Percentiles rank a stretch among this genome's conserved stretches.
phyloP scores from a whole-genome alignment of 2,797 vertebrate species.

The Coregonus ussuriensis region DNA sequence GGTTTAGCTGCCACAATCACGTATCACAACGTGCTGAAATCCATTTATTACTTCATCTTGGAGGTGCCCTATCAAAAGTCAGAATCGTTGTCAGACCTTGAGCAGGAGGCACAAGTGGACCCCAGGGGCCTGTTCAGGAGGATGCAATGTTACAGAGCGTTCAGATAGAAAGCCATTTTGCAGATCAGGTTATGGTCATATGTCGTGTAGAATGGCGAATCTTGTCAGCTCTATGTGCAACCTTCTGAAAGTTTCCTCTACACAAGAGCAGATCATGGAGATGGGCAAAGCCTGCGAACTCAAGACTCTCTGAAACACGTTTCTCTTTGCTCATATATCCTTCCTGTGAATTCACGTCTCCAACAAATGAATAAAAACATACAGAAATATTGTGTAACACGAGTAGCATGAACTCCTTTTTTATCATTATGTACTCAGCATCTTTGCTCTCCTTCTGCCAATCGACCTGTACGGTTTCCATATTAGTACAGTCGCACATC shows the following conservation, averaged over 20 bases:
- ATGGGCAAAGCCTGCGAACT: too few relatives aligned
- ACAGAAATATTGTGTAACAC: not conserved
- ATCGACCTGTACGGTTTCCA: too few relatives aligned
- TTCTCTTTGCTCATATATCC: not conserved
- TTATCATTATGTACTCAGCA: too few relatives aligned
- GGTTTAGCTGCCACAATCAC: not conserved
- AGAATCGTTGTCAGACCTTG: not conserved
- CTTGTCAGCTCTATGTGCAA: not conserved
- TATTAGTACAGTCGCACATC: not conserved
- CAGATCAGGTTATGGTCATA: not conserved
- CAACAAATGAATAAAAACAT: not conserved
- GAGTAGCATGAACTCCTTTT: not conserved
- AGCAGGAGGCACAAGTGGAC: not conserved
- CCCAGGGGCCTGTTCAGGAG: not conserved
- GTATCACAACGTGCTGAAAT: too few relatives aligned
- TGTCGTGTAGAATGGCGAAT: not conserved
- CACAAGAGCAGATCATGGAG: too few relatives aligned
- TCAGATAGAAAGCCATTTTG: not conserved
- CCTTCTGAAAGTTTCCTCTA: too few relatives aligned
- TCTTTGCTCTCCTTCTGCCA: too few relatives aligned
- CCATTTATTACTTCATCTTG: not conserved
- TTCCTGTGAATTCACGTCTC: not conserved
- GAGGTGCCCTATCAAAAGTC: not conserved
- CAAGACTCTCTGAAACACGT: too few relatives aligned
- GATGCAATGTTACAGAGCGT: not conserved